Evolutionary conservation across 2,113 vertebrate species (phyloP).

Genomic region (Muscicapa adusta): DNA sequence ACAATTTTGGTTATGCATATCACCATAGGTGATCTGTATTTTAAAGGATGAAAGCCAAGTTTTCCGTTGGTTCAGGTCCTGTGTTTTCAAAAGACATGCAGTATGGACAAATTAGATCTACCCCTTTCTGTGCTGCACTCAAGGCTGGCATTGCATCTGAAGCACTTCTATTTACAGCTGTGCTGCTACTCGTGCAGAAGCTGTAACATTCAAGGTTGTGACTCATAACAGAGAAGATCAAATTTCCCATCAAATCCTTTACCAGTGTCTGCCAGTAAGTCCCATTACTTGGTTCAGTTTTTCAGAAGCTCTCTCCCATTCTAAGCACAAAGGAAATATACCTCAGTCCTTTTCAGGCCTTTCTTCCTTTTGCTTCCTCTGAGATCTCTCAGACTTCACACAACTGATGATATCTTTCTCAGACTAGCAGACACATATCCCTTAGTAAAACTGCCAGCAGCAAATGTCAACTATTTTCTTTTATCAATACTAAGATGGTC

Average conservation of each 20-base stretch:
- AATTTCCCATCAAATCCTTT: slow-evolving; percentile 27
- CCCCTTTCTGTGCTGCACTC: background rate
- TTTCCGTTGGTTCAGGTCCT: background rate
- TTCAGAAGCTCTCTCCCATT: slow-evolving; percentile 12
- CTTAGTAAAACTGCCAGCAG: slow-evolving; percentile 72
- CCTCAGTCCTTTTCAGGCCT: slow-evolving; percentile 1
- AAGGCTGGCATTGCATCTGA: background rate
- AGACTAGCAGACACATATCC: slow-evolving; percentile 68
- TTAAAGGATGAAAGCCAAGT: background rate
- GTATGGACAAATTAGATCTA: background rate
- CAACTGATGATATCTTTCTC: slow-evolving; percentile 59
- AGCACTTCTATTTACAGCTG: background rate
- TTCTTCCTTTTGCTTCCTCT: slow-evolving; percentile 54
- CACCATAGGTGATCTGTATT: background rate
- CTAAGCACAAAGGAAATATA: background rate
- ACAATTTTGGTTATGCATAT: background rate
- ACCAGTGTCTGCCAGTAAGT: background rate
- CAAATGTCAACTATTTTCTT: slow-evolving; percentile 73
- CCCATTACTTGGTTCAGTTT: slow-evolving; percentile 27
- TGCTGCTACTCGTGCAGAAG: background rate
- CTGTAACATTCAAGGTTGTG: background rate
- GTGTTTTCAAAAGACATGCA: background rate
- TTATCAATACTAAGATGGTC: slow-evolving; percentile 66
- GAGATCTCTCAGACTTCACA: slow-evolving; percentile 66
- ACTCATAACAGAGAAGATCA: background rate